Evolutionary conservation across 1,140 invertebrate genomes (phyloP).

Genomic region (Drosophila nebulosa): DNA sequence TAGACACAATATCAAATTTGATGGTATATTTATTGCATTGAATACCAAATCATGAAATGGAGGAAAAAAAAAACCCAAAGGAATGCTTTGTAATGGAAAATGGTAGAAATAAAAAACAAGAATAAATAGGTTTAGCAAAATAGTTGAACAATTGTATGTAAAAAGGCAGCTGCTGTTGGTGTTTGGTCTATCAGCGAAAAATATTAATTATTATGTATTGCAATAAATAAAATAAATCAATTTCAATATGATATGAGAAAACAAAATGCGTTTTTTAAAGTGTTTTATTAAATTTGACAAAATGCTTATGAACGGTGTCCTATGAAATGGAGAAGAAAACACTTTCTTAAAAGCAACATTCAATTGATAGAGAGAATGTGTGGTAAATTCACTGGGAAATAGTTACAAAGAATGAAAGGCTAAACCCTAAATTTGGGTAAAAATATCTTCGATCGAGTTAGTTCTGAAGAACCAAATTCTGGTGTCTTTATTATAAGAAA

Average conservation of each 20-base stretch:
- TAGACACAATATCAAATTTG: conserved; percentile 18
- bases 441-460: too few species aligned
- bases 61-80: conserved; percentile 3
- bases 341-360: too few species aligned
- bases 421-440: too few species aligned
- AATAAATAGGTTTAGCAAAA: conserved; percentile 27
- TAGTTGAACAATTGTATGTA: conserved; percentile 49
- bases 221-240: conserved; percentile 51
- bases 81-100: conserved; percentile 64
- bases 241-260: conserved; percentile 34
- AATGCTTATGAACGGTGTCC: too few species aligned
- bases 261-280: neutral
- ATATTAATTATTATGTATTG: conserved; percentile 46
- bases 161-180: conserved; percentile 45
- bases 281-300: neutral
- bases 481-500: too few species aligned
- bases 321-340: too few species aligned
- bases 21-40: conserved; percentile 21
- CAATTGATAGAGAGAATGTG: too few species aligned
- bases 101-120: conserved; percentile 36
- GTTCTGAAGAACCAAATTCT: too few species aligned
- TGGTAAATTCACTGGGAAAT: too few species aligned
- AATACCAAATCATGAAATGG: conserved; percentile 23
- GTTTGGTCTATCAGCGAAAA: conserved; percentile 13
- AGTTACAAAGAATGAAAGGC: too few species aligned